phyloP scores from a whole-genome alignment of 53 echinoderm and acorn worm species.

The Pentamera pediparva region DNA sequence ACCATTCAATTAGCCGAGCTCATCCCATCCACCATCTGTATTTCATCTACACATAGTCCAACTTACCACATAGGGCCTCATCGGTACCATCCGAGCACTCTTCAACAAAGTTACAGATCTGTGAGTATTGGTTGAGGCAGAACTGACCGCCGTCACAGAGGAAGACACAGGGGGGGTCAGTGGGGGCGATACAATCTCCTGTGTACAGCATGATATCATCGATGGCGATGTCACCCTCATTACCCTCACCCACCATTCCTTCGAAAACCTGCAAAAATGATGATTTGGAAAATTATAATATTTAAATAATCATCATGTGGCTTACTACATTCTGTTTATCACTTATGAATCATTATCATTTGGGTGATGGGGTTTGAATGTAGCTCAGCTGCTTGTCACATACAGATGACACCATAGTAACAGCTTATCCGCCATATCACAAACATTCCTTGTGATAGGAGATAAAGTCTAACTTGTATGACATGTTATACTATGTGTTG shows the following conservation, averaged over 20 bases:
- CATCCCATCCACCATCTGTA: neutral
- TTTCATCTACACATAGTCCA: no score
- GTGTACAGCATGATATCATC: conserved; percentile 63
- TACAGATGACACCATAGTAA: no score
- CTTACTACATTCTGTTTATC: no score
- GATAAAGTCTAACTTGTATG: no score
- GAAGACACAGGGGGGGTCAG: conserved; percentile 72
- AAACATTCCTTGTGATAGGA: no score
- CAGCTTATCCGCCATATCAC: no score
- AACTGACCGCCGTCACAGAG: conserved; percentile 44
- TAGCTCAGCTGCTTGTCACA: no score
- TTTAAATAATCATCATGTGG: no score
- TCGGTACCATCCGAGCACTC: conserved; percentile 74
- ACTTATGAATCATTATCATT: no score
- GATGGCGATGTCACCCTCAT: conserved; percentile 71
- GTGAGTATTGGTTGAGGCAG: conserved; percentile 38
- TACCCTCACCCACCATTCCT: conserved; percentile 50
- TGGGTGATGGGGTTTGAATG: no score
- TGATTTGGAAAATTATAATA: no score
- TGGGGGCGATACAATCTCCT: conserved; percentile 68
- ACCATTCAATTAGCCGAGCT: neutral
- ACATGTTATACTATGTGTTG: no score
- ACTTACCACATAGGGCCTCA: conserved; percentile 76
- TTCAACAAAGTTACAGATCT: conserved; percentile 69
- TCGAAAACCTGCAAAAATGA: conserved; percentile 53